Evolutionary conservation across 2,113 vertebrate genomes (phyloP).

Genomic region (Synchiropus splendidus): DNA sequence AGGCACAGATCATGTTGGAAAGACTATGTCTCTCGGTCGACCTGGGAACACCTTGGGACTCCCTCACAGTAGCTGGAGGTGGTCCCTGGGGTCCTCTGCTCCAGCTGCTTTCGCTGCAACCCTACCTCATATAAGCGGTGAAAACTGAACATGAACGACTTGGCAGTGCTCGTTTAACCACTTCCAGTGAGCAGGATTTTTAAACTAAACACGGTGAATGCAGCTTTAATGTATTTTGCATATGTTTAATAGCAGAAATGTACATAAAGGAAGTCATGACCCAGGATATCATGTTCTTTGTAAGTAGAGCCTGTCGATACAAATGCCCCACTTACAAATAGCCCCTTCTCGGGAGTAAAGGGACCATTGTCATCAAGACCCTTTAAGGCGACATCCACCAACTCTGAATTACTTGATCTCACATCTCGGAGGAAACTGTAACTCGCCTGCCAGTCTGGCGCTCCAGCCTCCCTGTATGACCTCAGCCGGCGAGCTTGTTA

Average conservation of each 20-base stretch:
- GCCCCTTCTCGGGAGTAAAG: constrained; percentile 20
- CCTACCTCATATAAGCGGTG: too few relatives aligned
- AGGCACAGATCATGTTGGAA: too few relatives aligned
- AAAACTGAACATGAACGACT: too few relatives aligned
- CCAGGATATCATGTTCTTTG: constrained; percentile 55
- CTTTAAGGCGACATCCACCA: constrained; percentile 61
- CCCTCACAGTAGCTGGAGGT: too few relatives aligned
- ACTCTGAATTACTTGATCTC: constrained; percentile 73
- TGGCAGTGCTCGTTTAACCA: too few relatives aligned
- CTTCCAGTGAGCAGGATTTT: too few relatives aligned
- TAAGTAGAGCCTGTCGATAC: constrained; percentile 54
- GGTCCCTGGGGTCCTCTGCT: too few relatives aligned
- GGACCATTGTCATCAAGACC: constrained; percentile 55
- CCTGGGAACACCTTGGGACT: too few relatives aligned
- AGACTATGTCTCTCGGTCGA: too few relatives aligned
- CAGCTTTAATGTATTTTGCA: constrained; percentile 45
- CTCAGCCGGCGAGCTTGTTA: constrained; percentile 51
- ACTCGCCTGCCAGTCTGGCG: constrained; percentile 76
- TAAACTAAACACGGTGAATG: constrained; percentile 50
- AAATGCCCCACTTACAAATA: constrained; percentile 43
- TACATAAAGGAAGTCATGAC: constrained; percentile 53
- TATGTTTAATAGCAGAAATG: constrained; percentile 52
- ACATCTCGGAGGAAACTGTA: constrained; percentile 69
- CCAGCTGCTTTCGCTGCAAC: too few relatives aligned
- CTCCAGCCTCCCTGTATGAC: constrained; percentile 61